Conservation (phyloP, 2,113 vertebrate genomes). For the Carettochelys insculpta region DNA sequence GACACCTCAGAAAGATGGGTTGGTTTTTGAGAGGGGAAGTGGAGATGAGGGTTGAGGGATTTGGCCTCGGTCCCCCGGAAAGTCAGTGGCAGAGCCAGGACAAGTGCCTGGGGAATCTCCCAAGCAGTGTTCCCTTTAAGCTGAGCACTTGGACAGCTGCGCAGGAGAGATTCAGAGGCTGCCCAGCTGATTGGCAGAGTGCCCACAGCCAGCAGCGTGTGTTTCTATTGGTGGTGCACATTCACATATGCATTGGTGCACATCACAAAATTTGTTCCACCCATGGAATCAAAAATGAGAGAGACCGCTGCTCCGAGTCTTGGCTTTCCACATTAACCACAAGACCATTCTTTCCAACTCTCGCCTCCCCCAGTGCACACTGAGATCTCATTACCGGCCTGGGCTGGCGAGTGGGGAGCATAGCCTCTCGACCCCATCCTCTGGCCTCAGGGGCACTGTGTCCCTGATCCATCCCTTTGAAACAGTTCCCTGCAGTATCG, state of each 20-base stretch:
- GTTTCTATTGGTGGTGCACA: too few species aligned
- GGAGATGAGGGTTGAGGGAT: background rate
- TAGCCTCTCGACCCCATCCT: background rate
- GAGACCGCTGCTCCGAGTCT: too few species aligned
- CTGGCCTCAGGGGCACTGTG: background rate
- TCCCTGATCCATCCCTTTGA: constrained; percentile 6
- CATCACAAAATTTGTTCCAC: too few species aligned
- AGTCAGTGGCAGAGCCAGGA: background rate
- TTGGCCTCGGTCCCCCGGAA: background rate
- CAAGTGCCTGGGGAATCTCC: background rate
- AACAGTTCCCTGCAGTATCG: constrained; percentile 37
- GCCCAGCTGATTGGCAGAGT: too few species aligned
- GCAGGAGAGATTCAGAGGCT: too few species aligned
- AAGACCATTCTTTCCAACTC: background rate
- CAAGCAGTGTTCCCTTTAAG: too few species aligned
- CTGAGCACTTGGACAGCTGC: too few species aligned
- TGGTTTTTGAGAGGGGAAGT: background rate
- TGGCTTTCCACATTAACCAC: background rate
- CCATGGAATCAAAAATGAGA: too few species aligned
- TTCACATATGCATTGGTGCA: too few species aligned
- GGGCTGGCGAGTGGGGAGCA: background rate
- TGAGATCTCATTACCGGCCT: background rate
- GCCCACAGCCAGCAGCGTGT: too few species aligned
- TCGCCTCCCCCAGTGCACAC: background rate
- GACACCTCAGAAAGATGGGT: background rate